Conservation (phyloP, 30 jellyfish, hydroid and myxozoan genomes). For the Catostylus mosaicus region DNA sequence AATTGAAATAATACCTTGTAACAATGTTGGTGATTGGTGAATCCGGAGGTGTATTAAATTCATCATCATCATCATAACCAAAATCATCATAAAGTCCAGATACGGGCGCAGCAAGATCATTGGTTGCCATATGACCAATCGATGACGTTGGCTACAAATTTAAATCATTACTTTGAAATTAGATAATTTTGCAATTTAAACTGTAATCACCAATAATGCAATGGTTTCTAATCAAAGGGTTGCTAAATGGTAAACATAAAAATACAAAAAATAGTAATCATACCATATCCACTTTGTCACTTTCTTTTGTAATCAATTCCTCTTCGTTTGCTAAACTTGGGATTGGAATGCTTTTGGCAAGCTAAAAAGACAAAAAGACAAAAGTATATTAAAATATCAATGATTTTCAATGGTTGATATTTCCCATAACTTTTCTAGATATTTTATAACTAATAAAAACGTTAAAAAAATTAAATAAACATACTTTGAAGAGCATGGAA, state of each 20-base stretch:
- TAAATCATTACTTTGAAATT: no score
- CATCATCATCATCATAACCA: constrained; percentile 36
- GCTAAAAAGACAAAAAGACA: constrained; percentile 3
- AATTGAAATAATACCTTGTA: constrained; percentile 45
- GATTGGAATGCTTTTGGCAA: constrained; percentile 68
- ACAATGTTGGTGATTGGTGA: constrained; percentile 48
- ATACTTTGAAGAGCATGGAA: constrained; percentile 57
- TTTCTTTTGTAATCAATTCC: background rate
- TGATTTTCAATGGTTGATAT: background rate
- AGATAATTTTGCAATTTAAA: no score
- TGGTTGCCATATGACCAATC: constrained; percentile 17
- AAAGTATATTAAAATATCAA: no score
- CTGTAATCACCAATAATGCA: no score
- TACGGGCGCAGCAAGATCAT: constrained; percentile 53
- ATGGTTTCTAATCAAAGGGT: no score
- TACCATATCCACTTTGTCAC: background rate
- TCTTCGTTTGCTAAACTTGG: constrained; percentile 27
- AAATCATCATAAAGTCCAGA: background rate
- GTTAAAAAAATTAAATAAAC: no score
- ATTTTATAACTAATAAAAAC: no score
- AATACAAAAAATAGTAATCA: background rate
- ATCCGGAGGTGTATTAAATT: constrained; percentile 67
- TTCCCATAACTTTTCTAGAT: no score
- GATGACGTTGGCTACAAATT: constrained; percentile 3
- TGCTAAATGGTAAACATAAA: background rate